These are phyloP conservation scores for Euwallacea similis DNA, from an alignment of 1,140 invertebrate species.

Conservation along the genomic window DNA sequence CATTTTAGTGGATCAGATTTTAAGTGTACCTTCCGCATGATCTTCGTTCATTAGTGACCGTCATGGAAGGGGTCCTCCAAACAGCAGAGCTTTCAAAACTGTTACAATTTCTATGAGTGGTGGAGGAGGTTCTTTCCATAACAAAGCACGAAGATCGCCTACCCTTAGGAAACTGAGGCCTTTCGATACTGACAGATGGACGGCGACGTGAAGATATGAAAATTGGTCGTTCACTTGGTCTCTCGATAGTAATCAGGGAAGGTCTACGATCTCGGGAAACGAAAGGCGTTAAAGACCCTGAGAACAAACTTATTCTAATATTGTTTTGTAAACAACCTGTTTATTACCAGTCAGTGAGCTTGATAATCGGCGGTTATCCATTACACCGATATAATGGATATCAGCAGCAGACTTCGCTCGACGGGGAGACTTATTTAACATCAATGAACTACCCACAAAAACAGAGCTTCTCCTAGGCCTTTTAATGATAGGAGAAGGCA, in stretches of 20 bases:
- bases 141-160: slow-evolving; percentile 49
- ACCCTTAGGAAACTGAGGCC: slow-evolving; percentile 38
- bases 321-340: neutral
- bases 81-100: slow-evolving; percentile 40
- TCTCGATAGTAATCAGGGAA: slow-evolving; percentile 41
- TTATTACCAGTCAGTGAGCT: slow-evolving; percentile 42
- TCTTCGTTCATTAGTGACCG: neutral
- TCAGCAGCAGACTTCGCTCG: slow-evolving; percentile 82
- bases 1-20: neutral
- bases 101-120: slow-evolving; percentile 48
- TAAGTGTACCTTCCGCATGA: slow-evolving; percentile 1
- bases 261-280: neutral
- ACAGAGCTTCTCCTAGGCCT: slow-evolving; percentile 77
- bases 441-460: slow-evolving; percentile 72
- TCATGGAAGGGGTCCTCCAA: neutral
- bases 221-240: slow-evolving; percentile 38
- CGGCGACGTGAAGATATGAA: slow-evolving; percentile 38
- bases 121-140: slow-evolving; percentile 32
- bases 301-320: neutral
- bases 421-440: slow-evolving; percentile 63
- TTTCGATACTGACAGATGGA: slow-evolving; percentile 48
- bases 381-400: slow-evolving; percentile 69
- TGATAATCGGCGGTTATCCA: slow-evolving; percentile 43
- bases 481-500: slow-evolving; percentile 52
- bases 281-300: neutral